A percentile compares a stretch with the other conserved stretches of the same genome.
Evolutionary conservation across 2,888 invertebrate species (phyloP).

Genomic region (Polymixis flavicincta): DNA sequence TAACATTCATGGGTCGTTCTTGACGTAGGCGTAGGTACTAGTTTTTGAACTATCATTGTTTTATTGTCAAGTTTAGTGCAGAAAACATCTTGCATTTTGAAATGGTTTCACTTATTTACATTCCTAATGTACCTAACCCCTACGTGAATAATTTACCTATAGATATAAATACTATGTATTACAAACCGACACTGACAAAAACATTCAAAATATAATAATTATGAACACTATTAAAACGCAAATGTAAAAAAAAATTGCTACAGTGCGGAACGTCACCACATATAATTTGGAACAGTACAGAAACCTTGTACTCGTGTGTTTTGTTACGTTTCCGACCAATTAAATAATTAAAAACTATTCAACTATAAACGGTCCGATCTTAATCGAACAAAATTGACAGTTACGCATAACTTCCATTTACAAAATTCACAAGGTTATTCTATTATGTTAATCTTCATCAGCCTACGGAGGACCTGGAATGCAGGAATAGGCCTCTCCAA

Average conservation of each 20-base stretch:
- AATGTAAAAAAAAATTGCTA: background rate
- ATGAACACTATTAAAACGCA: too few species aligned
- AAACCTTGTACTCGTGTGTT: background rate
- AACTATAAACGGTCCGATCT: background rate
- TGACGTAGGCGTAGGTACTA: too few species aligned
- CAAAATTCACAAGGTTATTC: background rate
- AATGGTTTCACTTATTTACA: too few species aligned
- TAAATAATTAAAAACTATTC: background rate
- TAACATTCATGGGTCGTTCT: too few species aligned
- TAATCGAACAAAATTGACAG: background rate
- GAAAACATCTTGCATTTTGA: background rate
- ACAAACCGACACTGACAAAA: background rate
- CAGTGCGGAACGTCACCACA: conserved; percentile 12
- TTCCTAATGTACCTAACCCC: too few species aligned
- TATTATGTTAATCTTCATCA: background rate
- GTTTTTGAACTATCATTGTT: background rate
- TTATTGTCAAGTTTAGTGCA: background rate
- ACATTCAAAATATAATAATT: background rate
- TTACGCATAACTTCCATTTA: background rate
- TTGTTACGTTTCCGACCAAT: background rate
- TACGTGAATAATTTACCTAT: background rate
- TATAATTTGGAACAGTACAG: background rate
- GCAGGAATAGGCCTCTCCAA: background rate
- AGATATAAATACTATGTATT: background rate
- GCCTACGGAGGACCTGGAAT: background rate